Evolutionary conservation across 2,113 vertebrate species (phyloP), one percentile per base, ranked within the genome.

Genomic region (Thermophis baileyi): DNA sequence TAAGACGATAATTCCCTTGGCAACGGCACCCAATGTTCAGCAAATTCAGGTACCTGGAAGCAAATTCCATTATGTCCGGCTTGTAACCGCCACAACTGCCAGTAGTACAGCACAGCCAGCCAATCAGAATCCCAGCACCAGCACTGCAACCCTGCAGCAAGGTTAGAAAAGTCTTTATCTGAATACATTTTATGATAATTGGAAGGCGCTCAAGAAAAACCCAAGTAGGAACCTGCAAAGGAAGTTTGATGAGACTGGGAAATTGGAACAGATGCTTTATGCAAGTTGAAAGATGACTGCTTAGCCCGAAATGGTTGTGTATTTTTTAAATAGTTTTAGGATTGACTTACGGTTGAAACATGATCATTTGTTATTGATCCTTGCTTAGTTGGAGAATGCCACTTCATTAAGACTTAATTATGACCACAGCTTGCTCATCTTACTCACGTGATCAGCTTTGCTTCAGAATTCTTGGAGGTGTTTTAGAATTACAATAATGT

Each of bases 11-110:
- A 99, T 99, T 97, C 99, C 99, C 2, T 96, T 99, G 97, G 97
- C 98, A 95, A 98, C 98, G 46, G 98, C 99, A 93, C 98, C 98
- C 3, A 99, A 99, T 50, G 98, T 99, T 94, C 99, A 99, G 96
- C 99, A 99, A 96, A 99, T 99, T 94, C 99, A 99, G 98, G 99
- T 99, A 93, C 99, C 99, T 51, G 99, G 99, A 90, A 99, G 98
- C 98, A 98, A 99, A 95, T 99, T 99, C 95, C 99, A 99, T 96
- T 99, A 99, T 93, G 99, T 99, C 91, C 98, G 99, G 63, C 98
- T 99, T 0, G 99, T 99, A 94, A 99, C 99, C 5, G 98, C 99
- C 74, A 99, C 98, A 18, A 99, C 99, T 24, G 98, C 98, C 24
- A 98, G 96, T 96, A 98, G 96, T 93, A 97, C 98, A 6, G 97